Evolutionary conservation across 2,797 vertebrate genomes (phyloP), one percentile per base, ranked within the genome.

Genomic region (Eulemur rubriventer): DNA sequence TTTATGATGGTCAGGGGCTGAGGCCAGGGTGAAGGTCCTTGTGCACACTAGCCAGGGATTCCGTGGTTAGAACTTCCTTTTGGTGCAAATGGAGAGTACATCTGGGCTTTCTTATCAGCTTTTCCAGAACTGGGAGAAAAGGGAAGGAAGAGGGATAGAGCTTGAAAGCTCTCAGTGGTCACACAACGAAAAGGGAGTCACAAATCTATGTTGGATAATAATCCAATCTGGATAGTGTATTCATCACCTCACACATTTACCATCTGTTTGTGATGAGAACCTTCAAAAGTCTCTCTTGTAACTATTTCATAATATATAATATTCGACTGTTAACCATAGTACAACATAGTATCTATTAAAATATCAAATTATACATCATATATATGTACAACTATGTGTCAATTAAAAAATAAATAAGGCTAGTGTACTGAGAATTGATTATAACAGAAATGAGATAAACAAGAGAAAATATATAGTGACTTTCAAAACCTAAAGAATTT

Each of bases 401-500:
- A 65, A 18, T n/a, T 65, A 65, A n/a, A 65, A 65, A n/a, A 14
- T 65, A 17, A 65, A 65, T 18, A 18, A n/a, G 63, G 63, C 63
- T n/a, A n/a, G 7, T n/a, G 63, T 65, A 20, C 63, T 65, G 63
- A 65, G 63, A 65, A 33, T 9, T 52, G 20, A 46, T 41, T 63
- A 85, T 38, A 70, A 61, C 12, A 52, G 22, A 52, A 24, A 55
- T 85, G 22, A 89, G 52, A 65, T 57, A 70, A 78, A 90, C n/a
- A 55, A 38, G n/a, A 61, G 52, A 59, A 50, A 86, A n/a, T 26
- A 3, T 55, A 20, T 65, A 94, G 76, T 46, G 48, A 87, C 24
- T 81, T 95, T 94, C 57, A n/a, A 67, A 91, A 75, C 6, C 4
- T 92, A 87, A 75, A 48, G 35, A 92, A 78, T 38, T 61, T 43